Base-by-base conservation (phyloP, 2,888 invertebrate genomes). In the Chaetogeoica ovagalla region DNA sequence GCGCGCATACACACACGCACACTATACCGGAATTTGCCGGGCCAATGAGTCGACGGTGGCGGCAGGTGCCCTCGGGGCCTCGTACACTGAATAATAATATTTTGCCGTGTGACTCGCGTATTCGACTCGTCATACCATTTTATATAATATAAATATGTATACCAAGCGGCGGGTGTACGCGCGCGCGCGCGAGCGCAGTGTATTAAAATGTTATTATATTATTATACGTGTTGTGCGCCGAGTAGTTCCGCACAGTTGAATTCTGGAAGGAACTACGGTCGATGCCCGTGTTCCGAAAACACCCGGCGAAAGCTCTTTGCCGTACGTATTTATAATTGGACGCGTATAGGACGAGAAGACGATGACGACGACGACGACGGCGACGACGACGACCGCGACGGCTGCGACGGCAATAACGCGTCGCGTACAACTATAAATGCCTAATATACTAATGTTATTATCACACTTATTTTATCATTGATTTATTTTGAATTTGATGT, bases 211-310 rank as follows among this genome's bases (percentile, higher is more conserved):
- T 30, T 30, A 30, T 30, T 43, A n/a, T 43, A 9, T n/a, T 43
- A 9, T 7, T 43, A 43, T 43, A 43, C 43, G 37, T 62, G 43
- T 23, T 30, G 59, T 43, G 52, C 60, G 48, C 69, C 59, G 52
- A n/a, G 59, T 68, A 70, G 77, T 79, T 79, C 77, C 77, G 77
- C 77, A 70, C 77, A 79, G 77, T 79, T 79, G 77, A 79, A 63
- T 79, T 63, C 55, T 69, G 69, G 70, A 63, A 79, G 77, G 77
- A 79, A 79, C 77, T 79, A 79, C 77, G 77, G 77, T 79, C 23
- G n/a, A 37, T 79, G 77, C 17, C 66, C 55, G 75, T 30, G 30
- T 43, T 17, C 37, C 55, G 60, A 62, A 69, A 79, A 79, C 77
- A 79, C 77, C 77, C 77, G 77, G 77, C 73, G 66, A 75, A 75